Conservation (phyloP, 1,140 invertebrate species). For the Plutomurus gul region DNA sequence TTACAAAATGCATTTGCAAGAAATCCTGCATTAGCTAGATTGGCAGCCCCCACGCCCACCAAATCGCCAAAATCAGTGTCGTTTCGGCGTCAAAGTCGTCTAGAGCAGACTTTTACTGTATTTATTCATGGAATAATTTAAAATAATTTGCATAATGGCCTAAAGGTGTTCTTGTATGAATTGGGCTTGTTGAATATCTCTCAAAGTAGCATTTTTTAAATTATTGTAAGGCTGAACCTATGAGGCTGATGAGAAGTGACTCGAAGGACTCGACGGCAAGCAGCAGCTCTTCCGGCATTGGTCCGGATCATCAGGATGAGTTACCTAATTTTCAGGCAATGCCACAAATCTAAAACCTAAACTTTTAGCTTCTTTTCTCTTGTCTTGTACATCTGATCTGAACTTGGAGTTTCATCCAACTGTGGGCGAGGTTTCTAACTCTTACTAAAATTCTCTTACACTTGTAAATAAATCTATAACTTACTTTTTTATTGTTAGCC, state of each 20-base stretch:
- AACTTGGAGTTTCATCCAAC: neutral
- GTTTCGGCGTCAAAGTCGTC: constrained; percentile 51
- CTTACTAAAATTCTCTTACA: constrained; percentile 1
- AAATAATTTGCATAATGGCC: too few relatives aligned
- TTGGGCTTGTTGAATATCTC: neutral
- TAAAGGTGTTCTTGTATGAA: neutral
- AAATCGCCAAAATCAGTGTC: constrained; percentile 53
- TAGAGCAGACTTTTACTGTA: constrained; percentile 43
- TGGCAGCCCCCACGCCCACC: constrained; percentile 39
- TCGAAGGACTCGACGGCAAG: constrained; percentile 42
- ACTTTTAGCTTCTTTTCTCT: neutral
- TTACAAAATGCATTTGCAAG: constrained; percentile 50
- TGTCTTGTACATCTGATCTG: neutral
- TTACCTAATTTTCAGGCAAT: constrained; percentile 49
- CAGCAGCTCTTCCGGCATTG: constrained; percentile 43
- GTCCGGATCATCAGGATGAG: constrained; percentile 36
- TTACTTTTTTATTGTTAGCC: too few relatives aligned
- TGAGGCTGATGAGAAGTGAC: constrained; percentile 43
- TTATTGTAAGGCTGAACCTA: constrained; percentile 33
- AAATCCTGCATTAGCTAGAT: constrained; percentile 46
- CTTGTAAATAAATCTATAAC: too few relatives aligned
- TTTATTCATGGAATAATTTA: neutral
- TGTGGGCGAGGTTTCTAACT: constrained; percentile 8
- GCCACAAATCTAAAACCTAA: constrained; percentile 16
- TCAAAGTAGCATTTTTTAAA: neutral